These are phyloP conservation scores for Junco hyemalis DNA, from an alignment of 2,113 vertebrate genomes.

Conservation along the genomic window DNA sequence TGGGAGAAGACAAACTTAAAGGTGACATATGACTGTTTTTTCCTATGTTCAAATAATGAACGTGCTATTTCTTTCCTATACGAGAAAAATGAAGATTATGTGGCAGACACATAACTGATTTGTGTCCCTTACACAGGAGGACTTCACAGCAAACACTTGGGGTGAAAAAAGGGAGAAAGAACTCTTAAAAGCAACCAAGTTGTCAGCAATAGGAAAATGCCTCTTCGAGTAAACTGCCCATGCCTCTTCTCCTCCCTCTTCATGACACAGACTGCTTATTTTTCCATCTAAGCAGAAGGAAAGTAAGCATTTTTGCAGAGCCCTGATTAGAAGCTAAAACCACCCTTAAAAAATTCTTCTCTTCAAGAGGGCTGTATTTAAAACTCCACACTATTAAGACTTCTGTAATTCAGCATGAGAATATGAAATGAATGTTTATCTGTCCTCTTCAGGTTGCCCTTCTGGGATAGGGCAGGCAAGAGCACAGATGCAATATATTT, in stretches of 20 bases:
- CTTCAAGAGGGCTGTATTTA: background rate
- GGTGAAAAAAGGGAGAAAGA: background rate
- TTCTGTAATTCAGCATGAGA: background rate
- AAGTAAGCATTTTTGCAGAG: slow-evolving; percentile 4
- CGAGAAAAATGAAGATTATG: rapidly evolving
- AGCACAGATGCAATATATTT: background rate
- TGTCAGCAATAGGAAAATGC: background rate
- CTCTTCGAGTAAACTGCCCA: background rate
- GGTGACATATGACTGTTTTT: background rate
- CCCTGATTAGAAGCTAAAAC: background rate
- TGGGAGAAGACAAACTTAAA: background rate
- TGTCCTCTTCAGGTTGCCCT: background rate
- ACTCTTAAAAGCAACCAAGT: background rate
- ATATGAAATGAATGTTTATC: background rate
- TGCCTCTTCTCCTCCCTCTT: background rate
- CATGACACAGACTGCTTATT: background rate
- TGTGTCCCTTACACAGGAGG: background rate
- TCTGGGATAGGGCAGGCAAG: background rate
- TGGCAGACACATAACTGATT: background rate
- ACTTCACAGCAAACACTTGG: background rate
- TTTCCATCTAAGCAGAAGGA: background rate
- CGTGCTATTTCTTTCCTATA: background rate
- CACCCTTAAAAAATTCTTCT: background rate
- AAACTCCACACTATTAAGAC: background rate
- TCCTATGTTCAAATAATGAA: background rate